A percentile compares a stretch with the other conserved stretches of the same genome.
Evolutionary conservation across 1,140 invertebrate genomes (phyloP).

Genomic region (Venturia canescens): DNA sequence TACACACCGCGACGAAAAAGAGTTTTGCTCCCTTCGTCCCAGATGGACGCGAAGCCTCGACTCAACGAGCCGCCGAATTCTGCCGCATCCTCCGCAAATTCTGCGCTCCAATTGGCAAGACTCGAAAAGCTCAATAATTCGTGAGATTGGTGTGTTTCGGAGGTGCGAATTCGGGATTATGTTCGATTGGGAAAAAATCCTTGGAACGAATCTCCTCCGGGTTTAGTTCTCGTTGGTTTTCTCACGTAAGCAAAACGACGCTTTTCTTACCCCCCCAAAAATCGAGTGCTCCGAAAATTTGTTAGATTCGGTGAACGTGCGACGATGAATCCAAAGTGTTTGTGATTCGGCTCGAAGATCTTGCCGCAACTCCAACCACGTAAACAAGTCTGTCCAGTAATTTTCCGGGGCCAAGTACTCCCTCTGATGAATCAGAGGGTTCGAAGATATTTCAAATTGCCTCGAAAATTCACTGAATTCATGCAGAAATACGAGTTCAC

Average conservation of each 20-base stretch:
- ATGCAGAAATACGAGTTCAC: too few species aligned
- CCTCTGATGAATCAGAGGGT: too few species aligned
- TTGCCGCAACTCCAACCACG: background rate
- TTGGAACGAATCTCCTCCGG: background rate
- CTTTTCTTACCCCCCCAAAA: too few species aligned
- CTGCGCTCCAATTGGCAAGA: background rate
- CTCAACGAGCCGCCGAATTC: constrained; percentile 34
- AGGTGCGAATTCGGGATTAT: too few species aligned
- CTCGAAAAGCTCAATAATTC: background rate
- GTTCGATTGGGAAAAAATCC: too few species aligned
- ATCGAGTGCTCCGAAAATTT: too few species aligned
- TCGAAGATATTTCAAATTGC: too few species aligned
- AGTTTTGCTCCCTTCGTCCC: constrained; percentile 53
- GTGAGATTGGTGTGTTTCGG: background rate
- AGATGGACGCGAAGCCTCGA: constrained; percentile 54
- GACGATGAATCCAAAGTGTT: background rate
- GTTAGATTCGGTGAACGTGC: too few species aligned
- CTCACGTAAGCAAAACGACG: too few species aligned
- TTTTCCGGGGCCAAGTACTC: background rate
- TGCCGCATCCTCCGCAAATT: background rate
- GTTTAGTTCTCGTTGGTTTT: background rate
- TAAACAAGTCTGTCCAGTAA: constrained; percentile 8
- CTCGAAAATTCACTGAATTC: too few species aligned
- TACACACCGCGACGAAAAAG: constrained; percentile 44
- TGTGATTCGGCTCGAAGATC: background rate